Evolutionary conservation across 2,113 vertebrate species (phyloP).

Genomic region (Herpetotheres cachinnans): DNA sequence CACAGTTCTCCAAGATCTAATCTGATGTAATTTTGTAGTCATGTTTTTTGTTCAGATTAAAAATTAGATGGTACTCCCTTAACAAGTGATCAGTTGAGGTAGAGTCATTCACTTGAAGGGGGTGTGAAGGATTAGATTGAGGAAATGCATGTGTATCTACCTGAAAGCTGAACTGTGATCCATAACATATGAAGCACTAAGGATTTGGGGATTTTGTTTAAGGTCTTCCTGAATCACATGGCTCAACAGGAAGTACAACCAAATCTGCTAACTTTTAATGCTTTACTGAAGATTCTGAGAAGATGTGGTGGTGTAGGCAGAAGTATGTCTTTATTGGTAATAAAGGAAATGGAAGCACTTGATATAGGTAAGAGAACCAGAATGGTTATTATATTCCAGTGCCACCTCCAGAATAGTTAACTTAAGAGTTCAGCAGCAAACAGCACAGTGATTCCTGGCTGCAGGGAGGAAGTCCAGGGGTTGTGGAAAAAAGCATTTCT

Average conservation of each 20-base stretch:
- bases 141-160: neutral
- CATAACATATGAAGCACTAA: neutral
- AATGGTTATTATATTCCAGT: neutral
- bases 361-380: conserved; percentile 76
- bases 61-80: neutral
- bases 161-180: neutral
- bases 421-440: neutral
- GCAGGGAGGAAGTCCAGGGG: neutral
- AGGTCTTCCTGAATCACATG: conserved; percentile 92
- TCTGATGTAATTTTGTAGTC: neutral
- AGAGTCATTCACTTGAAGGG: neutral
- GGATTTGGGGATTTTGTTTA: neutral
- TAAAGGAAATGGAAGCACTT: conserved; percentile 90
- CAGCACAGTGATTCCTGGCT: neutral
- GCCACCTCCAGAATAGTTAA: neutral
- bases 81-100: neutral
- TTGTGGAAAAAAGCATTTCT: neutral
- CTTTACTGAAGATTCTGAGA: conserved; percentile 78
- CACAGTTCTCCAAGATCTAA: neutral
- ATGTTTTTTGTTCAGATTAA: neutral
- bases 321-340: conserved; percentile 49
- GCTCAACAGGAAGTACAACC: conserved; percentile 84
- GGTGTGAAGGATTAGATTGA: neutral
- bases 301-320: conserved; percentile 75
- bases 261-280: conserved; percentile 88